Evolutionary conservation across 1,140 invertebrate genomes (phyloP).

Genomic region (Bombus superbus): DNA sequence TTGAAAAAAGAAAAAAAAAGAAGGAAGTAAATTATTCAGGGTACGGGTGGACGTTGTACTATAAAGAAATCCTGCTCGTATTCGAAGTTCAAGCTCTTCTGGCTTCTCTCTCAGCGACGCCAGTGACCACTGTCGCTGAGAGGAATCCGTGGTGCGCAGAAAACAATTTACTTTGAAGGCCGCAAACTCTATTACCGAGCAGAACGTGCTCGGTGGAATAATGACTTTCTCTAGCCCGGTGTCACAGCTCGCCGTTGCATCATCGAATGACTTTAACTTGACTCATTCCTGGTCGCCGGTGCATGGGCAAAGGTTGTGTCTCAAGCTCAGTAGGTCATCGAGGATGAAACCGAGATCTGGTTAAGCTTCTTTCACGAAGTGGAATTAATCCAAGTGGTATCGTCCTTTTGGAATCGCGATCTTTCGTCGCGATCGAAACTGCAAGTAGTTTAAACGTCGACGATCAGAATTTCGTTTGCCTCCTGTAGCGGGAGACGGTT

Average conservation of each 20-base stretch:
- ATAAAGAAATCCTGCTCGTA: not conserved
- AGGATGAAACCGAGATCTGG: conserved; percentile 63
- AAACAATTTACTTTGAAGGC: conserved; percentile 83
- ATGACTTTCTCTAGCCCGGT: conserved; percentile 80
- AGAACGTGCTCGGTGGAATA: conserved; percentile 77
- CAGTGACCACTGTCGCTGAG: not conserved
- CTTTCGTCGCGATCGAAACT: too few relatives aligned
- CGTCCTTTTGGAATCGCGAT: too few relatives aligned
- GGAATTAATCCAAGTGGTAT: not conserved
- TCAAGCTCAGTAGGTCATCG: conserved; percentile 81
- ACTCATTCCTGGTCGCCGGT: conserved; percentile 63
- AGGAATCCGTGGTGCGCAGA: conserved; percentile 63
- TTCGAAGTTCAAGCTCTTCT: not conserved
- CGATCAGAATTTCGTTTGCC: too few relatives aligned
- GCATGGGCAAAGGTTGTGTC: conserved; percentile 79
- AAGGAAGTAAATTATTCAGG: too few relatives aligned
- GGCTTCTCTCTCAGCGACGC: not conserved
- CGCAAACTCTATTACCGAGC: conserved; percentile 80
- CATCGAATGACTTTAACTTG: conserved; percentile 76
- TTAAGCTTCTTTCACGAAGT: not conserved
- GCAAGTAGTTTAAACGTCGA: too few relatives aligned
- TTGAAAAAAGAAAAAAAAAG: too few relatives aligned
- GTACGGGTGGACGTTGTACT: too few relatives aligned
- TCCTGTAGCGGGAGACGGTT: too few relatives aligned
- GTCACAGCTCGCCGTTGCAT: conserved; percentile 74